Conservation (phyloP, 23 tunicate genomes). For the Diplosoma virens region DNA sequence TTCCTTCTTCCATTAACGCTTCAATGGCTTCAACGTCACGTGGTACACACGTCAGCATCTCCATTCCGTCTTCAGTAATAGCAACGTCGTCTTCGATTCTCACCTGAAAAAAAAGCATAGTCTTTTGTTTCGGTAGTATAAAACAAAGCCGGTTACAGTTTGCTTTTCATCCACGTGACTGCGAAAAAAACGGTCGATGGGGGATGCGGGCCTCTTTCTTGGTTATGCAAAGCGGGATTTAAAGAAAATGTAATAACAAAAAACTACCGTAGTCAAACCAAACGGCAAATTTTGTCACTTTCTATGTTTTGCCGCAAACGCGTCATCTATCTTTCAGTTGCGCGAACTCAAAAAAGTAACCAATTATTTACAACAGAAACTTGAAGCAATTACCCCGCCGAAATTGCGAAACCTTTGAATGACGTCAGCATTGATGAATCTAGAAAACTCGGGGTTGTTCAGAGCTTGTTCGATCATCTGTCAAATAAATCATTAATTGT, state of each 20-base stretch:
- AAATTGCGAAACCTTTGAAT: conserved; percentile 70
- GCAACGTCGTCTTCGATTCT: conserved; percentile 92
- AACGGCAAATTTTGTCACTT: too few relatives aligned
- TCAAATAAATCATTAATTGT: too few relatives aligned
- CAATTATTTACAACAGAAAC: neutral
- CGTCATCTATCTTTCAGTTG: too few relatives aligned
- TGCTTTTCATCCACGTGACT: too few relatives aligned
- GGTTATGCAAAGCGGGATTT: too few relatives aligned
- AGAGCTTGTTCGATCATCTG: conserved; percentile 77
- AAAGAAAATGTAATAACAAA: too few relatives aligned
- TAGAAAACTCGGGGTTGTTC: conserved; percentile 65
- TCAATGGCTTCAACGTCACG: conserved; percentile 90
- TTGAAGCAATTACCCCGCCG: conserved; percentile 80
- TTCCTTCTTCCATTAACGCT: conserved; percentile 80
- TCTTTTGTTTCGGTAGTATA: too few relatives aligned
- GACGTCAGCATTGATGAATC: conserved; percentile 62
- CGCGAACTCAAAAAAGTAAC: neutral
- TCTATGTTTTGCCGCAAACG: too few relatives aligned
- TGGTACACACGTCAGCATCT: conserved; percentile 91
- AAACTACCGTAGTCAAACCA: neutral
- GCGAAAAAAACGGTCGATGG: too few relatives aligned
- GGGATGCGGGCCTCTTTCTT: too few relatives aligned
- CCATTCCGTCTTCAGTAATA: conserved; percentile 86
- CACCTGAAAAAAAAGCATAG: conserved; percentile 41
- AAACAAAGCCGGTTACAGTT: too few relatives aligned